These are phyloP conservation scores for Diarsia mendica DNA, from an alignment of 2,888 invertebrate species.

Conservation along the genomic window DNA sequence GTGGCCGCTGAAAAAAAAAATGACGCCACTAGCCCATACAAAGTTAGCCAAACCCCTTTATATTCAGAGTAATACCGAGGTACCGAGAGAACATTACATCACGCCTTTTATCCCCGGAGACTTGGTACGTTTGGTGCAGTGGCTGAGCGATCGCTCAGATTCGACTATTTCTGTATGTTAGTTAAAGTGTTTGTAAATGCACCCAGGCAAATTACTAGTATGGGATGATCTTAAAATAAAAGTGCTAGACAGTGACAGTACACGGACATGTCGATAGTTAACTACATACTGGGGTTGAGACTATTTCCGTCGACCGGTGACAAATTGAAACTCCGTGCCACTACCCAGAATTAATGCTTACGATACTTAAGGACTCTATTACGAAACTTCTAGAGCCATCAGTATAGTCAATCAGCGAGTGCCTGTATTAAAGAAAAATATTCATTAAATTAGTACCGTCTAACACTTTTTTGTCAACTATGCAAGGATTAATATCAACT, in stretches of 20 bases:
- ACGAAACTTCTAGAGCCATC: not conserved
- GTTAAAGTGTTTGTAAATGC: not conserved
- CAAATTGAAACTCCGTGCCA: not conserved
- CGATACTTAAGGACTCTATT: not conserved
- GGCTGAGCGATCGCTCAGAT: not conserved
- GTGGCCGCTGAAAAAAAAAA: no score
- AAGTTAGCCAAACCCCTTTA: no score
- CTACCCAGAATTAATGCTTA: not conserved
- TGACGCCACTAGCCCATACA: no score
- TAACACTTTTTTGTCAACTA: no score
- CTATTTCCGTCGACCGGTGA: not conserved
- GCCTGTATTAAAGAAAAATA: not conserved
- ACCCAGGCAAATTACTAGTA: no score
- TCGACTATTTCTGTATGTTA: not conserved
- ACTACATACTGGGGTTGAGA: no score
- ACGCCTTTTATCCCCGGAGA: fast-evolving
- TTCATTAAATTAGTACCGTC: not conserved
- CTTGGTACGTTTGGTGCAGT: not conserved
- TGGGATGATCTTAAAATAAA: no score
- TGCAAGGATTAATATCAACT: not conserved
- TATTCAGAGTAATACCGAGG: no score
- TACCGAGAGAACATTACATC: not conserved
- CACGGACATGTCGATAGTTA: not conserved
- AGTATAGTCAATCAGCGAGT: not conserved
- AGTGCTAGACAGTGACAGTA: not conserved